Base-by-base conservation (phyloP, 2,888 invertebrate genomes). In the Ochropleura plecta region DNA sequence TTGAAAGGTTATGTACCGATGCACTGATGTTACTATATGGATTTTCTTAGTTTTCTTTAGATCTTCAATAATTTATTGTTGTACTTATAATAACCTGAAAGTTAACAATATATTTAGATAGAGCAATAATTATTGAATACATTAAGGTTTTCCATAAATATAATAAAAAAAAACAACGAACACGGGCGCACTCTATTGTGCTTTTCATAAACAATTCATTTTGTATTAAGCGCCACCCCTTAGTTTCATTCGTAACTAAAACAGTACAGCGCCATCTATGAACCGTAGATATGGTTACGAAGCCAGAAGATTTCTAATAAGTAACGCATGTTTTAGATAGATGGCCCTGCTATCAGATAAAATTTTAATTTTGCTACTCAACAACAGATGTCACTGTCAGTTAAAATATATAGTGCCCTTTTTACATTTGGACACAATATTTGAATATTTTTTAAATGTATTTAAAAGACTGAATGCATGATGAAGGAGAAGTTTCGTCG, bases 321-420 rank as follows among this genome's bases (percentile, higher is more conserved):
- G 5, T 53, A 30, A 18, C 12, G 0, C 0, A 8, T 0, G 0
- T 0, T 0, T 1, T 12, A 0, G 3, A 14, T 42, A 90, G 88
- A 90, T 87, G 88, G 70, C 87, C 53, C 81, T 84, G 5, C 7
- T 55, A 0, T 0, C 0, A 14, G 0, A 0, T 44, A n/a, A 0
- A 2, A 12, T 44, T 49, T 70, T 51, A 76, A 73, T 88, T 78
- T 2, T 51, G 70, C 92, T 92, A 92, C 78, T 92, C 81, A 44
- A 78, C 83, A 75, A 84, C 67, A 93, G 94, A 90, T 91, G 91
- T 76, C 90, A 70, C 42, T 69, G 30, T 30, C 30, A 3, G 30
- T 30, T 3, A 30, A 30, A 30, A 30, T 30, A 30, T 30, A 2
- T 2, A 30, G 30, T 30, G 30, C 30, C 3, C 30, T 30, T 30